Evolutionary conservation across 1,140 invertebrate genomes (phyloP), one percentile per base, ranked within the genome.

Genomic region (Orius insidiosus): DNA sequence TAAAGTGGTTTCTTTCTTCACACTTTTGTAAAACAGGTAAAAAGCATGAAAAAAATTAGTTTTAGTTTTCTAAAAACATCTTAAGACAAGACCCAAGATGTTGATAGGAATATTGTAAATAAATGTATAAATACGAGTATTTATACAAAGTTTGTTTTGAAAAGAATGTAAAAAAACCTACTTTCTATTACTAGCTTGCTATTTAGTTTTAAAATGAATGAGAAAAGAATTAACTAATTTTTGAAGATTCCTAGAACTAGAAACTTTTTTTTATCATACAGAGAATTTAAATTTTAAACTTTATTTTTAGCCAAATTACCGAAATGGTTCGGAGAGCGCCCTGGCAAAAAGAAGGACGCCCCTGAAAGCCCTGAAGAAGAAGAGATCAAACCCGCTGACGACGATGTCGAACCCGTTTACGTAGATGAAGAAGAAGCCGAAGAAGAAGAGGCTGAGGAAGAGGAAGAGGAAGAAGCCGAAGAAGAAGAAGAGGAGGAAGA

Each of bases 311-410:
- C 83, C 70, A 78, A 80, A 71, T 70, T 89, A 64, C 85, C 85
- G 55, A 90, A 89, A 65, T 90, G 86, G 84, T 89, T 89, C 72
- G 85, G 85, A 58, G 86, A 89, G 68, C 72, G 85, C 66, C 85
- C 86, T 50, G 85, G 85, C 71, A 89, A 87, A 67, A 89, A 88
- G 71, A 66, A 76, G 60, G 84, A 79, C 51, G 85, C 85, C 50
- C 76, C 78, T 52, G 85, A 41, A 24, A 32, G 19, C 37, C 36
- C 32, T 4, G 30, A 40, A 34, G 31, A 50, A 13, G 34, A 50
- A 46, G 33, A 47, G 34, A 15, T 31, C 11, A 42, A 42, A 42
- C 24, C 24, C 24, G 24, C 24, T 24, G 24, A 24, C 24, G 24
- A 24, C 24, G 24, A 24, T 24, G 24, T 24, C 24, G 24, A 24